Evolutionary conservation across 2,797 vertebrate species (phyloP).

Genomic region (Ctenochaetus hawaiiensis): DNA sequence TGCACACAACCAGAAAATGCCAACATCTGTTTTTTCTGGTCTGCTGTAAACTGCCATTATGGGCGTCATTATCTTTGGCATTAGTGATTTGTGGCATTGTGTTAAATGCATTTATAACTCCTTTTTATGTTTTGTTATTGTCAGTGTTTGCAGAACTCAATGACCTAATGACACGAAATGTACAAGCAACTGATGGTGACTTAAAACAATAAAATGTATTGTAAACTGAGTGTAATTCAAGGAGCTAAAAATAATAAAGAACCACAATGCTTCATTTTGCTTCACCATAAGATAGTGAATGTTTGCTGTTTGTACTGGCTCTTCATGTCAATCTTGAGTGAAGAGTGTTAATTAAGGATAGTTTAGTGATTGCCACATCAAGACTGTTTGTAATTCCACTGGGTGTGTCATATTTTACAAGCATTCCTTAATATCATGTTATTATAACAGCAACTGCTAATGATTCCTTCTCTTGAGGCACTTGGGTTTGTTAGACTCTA

Average conservation of each 20-base stretch:
- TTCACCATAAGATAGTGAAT: conserved; percentile 61
- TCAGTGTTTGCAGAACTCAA: background rate
- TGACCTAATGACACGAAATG: background rate
- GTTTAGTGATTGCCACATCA: background rate
- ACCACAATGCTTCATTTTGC: background rate
- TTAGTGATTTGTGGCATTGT: background rate
- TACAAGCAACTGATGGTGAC: background rate
- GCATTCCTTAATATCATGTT: background rate
- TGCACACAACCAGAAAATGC: background rate
- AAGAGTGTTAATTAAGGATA: background rate
- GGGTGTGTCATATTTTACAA: background rate
- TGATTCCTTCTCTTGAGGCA: background rate
- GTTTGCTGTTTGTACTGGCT: background rate
- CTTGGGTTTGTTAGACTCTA: background rate
- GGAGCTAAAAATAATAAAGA: too few species aligned
- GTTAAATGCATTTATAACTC: background rate
- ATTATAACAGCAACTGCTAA: background rate
- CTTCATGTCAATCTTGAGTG: background rate
- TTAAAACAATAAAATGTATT: background rate
- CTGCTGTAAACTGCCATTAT: background rate
- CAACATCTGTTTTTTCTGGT: background rate
- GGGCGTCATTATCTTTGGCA: background rate
- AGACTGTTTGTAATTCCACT: background rate
- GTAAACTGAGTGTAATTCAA: background rate
- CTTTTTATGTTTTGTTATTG: background rate